These are phyloP conservation scores for Pseudorhombus dupliciocellatus DNA, from an alignment of 2,113 vertebrate species.

Conservation along the genomic window DNA sequence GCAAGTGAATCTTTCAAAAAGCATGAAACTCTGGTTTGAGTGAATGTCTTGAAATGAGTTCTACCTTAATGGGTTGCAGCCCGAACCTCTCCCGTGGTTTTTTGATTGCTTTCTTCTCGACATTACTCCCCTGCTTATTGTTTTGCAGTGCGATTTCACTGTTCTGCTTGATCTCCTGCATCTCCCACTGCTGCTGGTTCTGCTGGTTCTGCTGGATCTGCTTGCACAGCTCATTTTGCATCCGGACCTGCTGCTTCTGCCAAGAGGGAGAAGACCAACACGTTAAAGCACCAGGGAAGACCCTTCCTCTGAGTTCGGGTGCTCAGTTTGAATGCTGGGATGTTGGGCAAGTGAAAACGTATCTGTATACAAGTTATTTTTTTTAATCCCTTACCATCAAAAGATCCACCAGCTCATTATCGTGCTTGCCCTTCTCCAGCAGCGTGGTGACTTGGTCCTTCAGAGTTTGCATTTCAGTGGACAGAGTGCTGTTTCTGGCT, in stretches of 20 bases:
- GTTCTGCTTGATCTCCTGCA: conserved; percentile 44
- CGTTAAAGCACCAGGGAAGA: too few relatives aligned
- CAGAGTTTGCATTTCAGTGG: conserved; percentile 84
- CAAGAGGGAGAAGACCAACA: background rate
- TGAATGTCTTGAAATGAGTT: background rate
- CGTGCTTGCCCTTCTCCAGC: conserved; percentile 88
- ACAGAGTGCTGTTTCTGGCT: conserved; percentile 86
- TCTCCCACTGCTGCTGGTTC: conserved; percentile 53
- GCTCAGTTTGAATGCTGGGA: too few relatives aligned
- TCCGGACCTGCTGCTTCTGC: conserved; percentile 88
- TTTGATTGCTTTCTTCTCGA: conserved; percentile 83
- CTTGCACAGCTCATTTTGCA: conserved; percentile 83
- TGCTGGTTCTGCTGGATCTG: conserved; percentile 78
- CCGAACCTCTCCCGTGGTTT: conserved; percentile 80
- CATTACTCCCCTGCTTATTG: conserved; percentile 75
- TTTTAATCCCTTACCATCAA: conserved; percentile 84
- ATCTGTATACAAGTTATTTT: too few relatives aligned
- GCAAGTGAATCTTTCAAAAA: too few relatives aligned
- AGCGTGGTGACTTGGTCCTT: conserved; percentile 86
- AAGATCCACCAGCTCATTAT: conserved; percentile 88
- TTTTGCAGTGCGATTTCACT: conserved; percentile 72
- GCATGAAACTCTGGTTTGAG: too few relatives aligned
- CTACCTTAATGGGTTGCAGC: conserved; percentile 78
- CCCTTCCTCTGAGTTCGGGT: too few relatives aligned
- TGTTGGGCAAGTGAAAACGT: too few relatives aligned